Evolutionary conservation across 2,888 invertebrate species (phyloP), one percentile per base, ranked within the genome.

Genomic region (Dusona sp.): DNA sequence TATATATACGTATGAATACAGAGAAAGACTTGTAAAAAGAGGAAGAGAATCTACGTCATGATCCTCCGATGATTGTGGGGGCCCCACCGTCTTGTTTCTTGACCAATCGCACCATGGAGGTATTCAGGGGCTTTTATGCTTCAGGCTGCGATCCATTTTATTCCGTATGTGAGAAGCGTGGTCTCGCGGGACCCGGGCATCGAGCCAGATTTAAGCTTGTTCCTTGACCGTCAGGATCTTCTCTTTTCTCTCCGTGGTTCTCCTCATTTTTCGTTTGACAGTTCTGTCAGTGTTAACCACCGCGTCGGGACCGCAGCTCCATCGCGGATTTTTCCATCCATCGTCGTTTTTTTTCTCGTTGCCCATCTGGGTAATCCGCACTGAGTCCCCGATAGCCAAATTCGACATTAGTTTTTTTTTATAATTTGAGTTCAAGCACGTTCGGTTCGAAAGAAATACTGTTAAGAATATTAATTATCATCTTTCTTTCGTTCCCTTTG

Each of bases 201-300:
- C 90, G 90, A 89, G 90, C 91, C 92, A 93, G 93, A 93, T 93
- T 92, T 92, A 92, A 92, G 92, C 92, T 91, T 90, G 93, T 93
- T 92, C 92, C 92, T 93, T 91, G 90, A 68, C 91, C 91, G 91
- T 90, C 92, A 92, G 91, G 92, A 93, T 92, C 92, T 72, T 38
- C 61, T 74, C 38, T 45, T 33, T 70, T 57, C 45, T 72, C 75
- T 85, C 65, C 42, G 48, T 48, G n/a, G 19, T 77, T 73, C 84
- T 54, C 64, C 77, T 61, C 48, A 84, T 81, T 84, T 89, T 83
- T 80, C 75, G 54, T 87, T 86, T 85, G 87, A 79, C 87, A 86
- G 81, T 88, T 74, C 73, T 54, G 75, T 70, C 75, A 77, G 75
- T 75, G 57, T 70, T 67, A 29, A 19, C 51, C 78, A 51, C 51